A percentile compares a stretch with the other conserved stretches of the same genome.
Conservation (phyloP, 2,888 invertebrate genomes). For the Rhorus exstirpatorius region DNA sequence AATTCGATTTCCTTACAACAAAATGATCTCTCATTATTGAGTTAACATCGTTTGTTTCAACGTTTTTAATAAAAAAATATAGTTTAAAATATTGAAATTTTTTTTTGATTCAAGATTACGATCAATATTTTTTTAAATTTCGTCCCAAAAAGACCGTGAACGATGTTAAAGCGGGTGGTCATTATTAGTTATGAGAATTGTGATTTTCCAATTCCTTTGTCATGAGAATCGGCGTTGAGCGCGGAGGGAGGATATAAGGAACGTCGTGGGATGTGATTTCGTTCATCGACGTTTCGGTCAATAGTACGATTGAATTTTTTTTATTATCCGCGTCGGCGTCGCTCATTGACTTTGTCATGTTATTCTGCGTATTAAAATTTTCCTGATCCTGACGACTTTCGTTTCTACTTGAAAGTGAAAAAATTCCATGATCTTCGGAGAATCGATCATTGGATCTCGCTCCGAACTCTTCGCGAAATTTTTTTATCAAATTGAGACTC, state of each 20-base stretch:
- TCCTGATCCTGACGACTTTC: background rate
- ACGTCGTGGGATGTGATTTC: background rate
- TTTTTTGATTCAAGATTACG: background rate
- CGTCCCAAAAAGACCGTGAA: background rate
- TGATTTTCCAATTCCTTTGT: background rate
- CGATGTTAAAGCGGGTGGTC: background rate
- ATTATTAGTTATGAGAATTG: no score
- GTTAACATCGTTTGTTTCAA: no score
- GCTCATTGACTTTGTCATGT: background rate
- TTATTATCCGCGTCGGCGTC: background rate
- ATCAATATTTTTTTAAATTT: background rate
- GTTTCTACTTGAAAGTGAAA: constrained; percentile 4
- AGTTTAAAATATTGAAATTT: background rate
- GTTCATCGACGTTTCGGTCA: background rate
- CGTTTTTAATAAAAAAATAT: no score
- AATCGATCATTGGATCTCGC: background rate
- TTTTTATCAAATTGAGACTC: constrained; percentile 49
- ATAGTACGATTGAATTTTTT: background rate
- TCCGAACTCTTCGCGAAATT: constrained; percentile 34
- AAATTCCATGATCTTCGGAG: constrained; percentile 11
- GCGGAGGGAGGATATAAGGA: background rate
- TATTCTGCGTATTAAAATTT: background rate
- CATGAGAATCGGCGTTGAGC: background rate
- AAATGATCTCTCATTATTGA: no score
- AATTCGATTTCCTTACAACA: no score